phyloP scores from a whole-genome alignment of 2,888 invertebrate species.

The Chrysolina americana region DNA sequence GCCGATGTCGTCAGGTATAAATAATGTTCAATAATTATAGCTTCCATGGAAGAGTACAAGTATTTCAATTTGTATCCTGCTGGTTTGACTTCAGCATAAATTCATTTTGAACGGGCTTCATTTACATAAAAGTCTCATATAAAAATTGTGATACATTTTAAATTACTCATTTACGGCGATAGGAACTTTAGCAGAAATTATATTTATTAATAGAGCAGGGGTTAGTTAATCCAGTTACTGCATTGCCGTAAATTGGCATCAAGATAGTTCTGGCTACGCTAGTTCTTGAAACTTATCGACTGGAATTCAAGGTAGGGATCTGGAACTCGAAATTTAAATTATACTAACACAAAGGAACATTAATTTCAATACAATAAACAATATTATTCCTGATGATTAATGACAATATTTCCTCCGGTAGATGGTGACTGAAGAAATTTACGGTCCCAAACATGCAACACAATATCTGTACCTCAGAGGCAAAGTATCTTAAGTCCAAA shows the following conservation, averaged over 20 bases:
- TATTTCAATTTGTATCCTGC: constrained; percentile 44
- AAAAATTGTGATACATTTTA: constrained; percentile 44
- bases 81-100: constrained; percentile 41
- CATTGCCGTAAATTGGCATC: not conserved
- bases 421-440: too few relatives aligned
- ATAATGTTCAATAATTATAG: constrained; percentile 39
- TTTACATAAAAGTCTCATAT: constrained; percentile 50
- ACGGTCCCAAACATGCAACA: too few relatives aligned
- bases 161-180: constrained; percentile 42
- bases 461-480: too few relatives aligned
- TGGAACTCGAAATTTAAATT: too few relatives aligned
- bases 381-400: too few relatives aligned
- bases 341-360: too few relatives aligned
- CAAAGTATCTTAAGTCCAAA: too few relatives aligned
- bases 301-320: too few relatives aligned
- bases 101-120: constrained; percentile 40
- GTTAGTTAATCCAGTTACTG: not conserved
- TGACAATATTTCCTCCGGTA: too few relatives aligned
- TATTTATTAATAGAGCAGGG: constrained; percentile 3
- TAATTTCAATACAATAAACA: too few relatives aligned
- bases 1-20: constrained; percentile 38
- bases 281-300: too few relatives aligned
- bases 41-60: constrained; percentile 33
- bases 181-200: constrained; percentile 9
- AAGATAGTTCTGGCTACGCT: not conserved